These are phyloP conservation scores for Sceloporus undulatus DNA, from an alignment of 2,113 vertebrate genomes.

Conservation along the genomic window DNA sequence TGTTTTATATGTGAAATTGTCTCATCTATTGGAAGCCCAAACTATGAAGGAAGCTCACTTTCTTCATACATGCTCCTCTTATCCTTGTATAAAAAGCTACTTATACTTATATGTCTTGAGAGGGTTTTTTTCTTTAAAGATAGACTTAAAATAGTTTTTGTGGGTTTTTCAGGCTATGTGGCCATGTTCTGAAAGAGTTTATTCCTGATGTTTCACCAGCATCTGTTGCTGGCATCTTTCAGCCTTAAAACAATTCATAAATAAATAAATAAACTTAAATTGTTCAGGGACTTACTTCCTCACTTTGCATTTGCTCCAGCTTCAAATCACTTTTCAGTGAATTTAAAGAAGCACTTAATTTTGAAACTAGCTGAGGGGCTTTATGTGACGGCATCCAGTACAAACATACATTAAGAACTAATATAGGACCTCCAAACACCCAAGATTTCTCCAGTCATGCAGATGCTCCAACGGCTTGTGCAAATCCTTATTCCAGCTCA, in stretches of 20 bases:
- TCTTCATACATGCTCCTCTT: not conserved
- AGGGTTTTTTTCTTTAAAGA: not conserved
- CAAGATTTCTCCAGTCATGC: fast-evolving
- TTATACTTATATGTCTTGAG: not conserved
- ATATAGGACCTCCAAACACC: not conserved
- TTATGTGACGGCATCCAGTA: not conserved
- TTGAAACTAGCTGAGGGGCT: not conserved
- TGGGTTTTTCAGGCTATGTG: too few species aligned
- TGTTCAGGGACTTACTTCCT: not conserved
- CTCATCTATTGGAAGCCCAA: not conserved
- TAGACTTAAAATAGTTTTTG: not conserved
- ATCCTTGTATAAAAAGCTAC: not conserved
- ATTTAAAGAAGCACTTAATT: not conserved
- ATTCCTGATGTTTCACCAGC: too few species aligned
- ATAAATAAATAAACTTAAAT: not conserved
- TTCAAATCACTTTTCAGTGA: not conserved
- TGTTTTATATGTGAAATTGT: not conserved
- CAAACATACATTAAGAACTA: not conserved
- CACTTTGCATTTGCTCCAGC: not conserved
- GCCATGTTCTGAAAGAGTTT: too few species aligned
- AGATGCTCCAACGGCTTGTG: not conserved
- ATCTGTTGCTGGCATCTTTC: too few species aligned
- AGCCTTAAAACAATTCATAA: not conserved
- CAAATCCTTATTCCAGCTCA: not conserved
- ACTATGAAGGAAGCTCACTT: not conserved